These are phyloP conservation scores for Miichthys miiuy DNA, from an alignment of 2,797 vertebrate species.

Conservation along the genomic window DNA sequence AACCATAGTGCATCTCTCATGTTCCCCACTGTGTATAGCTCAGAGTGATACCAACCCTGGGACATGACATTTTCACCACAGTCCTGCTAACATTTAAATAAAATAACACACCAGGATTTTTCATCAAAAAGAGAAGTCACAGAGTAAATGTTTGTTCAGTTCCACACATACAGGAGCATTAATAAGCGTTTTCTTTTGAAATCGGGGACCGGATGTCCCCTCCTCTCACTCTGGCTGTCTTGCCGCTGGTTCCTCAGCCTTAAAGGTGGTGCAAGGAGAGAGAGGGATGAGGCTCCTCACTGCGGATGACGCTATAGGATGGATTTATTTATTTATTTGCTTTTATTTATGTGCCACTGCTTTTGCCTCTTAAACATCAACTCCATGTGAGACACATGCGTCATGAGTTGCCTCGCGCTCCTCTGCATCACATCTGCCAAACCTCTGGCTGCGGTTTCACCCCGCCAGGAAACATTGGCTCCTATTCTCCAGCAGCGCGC, in stretches of 20 bases:
- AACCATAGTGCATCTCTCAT: no score
- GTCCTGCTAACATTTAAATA: not conserved
- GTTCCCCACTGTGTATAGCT: no score
- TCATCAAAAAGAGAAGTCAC: not conserved
- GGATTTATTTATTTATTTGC: conserved; percentile 80
- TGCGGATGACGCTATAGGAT: conserved; percentile 85
- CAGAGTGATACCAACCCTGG: not conserved
- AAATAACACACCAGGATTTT: not conserved
- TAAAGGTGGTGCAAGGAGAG: conserved; percentile 83
- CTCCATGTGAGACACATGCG: conserved; percentile 20
- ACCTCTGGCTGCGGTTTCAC: conserved; percentile 37
- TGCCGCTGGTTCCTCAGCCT: conserved; percentile 48
- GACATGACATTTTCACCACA: not conserved
- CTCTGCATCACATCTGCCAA: conserved; percentile 2
- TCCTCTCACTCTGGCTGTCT: not conserved
- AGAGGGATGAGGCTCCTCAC: conserved; percentile 78
- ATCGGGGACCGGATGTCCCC: conserved; percentile 20
- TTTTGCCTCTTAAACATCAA: conserved; percentile 6
- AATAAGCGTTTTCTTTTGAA: conserved; percentile 63
- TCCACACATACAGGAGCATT: not conserved
- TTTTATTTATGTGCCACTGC: conserved; percentile 61
- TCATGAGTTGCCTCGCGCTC: not conserved
- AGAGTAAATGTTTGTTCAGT: not conserved
- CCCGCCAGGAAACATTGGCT: conserved; percentile 41
- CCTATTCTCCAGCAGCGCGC: conserved; percentile 42